phyloP scores from a whole-genome alignment of 2,797 vertebrate genomes.

The Gadopsis marmoratus region DNA sequence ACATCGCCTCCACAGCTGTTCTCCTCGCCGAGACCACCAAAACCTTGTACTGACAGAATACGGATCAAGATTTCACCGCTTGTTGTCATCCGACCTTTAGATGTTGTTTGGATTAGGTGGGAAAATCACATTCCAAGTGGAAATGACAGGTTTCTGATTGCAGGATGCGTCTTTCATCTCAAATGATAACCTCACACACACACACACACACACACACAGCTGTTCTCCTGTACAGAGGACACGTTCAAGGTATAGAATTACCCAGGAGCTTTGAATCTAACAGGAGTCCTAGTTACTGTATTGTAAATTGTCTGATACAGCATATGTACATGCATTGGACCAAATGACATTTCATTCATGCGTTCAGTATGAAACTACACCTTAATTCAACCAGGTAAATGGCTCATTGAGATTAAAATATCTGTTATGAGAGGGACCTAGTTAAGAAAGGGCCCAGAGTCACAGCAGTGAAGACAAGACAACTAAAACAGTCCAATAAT shows the following conservation, averaged over 20 bases:
- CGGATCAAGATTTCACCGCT: conserved; percentile 5
- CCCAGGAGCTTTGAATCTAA: not conserved
- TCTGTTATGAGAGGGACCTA: not conserved
- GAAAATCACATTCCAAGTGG: conserved; percentile 40
- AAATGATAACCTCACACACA: conserved; percentile 40
- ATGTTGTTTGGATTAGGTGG: conserved; percentile 42
- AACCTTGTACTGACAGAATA: conserved; percentile 21
- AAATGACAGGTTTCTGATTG: conserved; percentile 69
- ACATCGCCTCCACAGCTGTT: conserved; percentile 61
- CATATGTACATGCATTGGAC: not conserved
- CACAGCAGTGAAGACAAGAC: not conserved
- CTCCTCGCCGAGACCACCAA: conserved; percentile 28
- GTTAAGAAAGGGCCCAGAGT: not conserved
- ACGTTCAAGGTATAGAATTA: not conserved
- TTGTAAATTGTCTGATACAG: not conserved
- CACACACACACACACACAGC: not conserved
- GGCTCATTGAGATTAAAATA: not conserved
- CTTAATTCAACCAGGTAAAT: not conserved
- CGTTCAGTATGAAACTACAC: not conserved
- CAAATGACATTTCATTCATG: not conserved
- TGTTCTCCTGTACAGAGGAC: conserved; percentile 29
- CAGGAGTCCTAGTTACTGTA: not conserved
- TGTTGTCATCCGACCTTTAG: conserved; percentile 44
- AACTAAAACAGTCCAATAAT: not conserved
- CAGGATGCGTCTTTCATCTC: conserved; percentile 66